Evolutionary conservation across 2,113 vertebrate species (phyloP), one percentile per base, ranked within the genome.

Genomic region (Tretioscincus oriximinensis): DNA sequence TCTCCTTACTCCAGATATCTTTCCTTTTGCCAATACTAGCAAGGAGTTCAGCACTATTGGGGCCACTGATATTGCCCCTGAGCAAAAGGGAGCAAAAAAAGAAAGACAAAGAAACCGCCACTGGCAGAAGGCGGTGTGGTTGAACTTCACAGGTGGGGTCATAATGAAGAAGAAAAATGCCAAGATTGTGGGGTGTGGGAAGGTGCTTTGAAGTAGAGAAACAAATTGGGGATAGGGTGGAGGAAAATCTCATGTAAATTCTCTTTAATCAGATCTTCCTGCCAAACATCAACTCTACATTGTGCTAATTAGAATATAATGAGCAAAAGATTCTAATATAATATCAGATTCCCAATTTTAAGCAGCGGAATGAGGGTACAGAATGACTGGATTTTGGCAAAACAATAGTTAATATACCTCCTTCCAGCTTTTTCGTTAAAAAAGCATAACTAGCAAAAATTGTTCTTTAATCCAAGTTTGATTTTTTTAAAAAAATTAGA

Each of bases 1-100:
- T 83, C 79, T 80, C 83, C 73, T 76, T 9, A 29, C 24, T 35
- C 87, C 86, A 86, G 88, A 74, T 78, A 83, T 83, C 84, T 71
- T 65, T 45, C 60, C 47, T 83, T 81, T 61, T 81, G 86, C 85
- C 86, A 88, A 20, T 58, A 74, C 35, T 21, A 61, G 35, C 54
- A 61, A 74, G 20, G 11, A 10, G 9, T 28, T 76, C 16, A 14
- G 54, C 18, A 16, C 35, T 76, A 28, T 7, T 58, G 51, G 63
- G 29, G 41, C 7, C 77, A 47, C 9, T 2, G 29, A 47, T 29
- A 49, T 11, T n/a, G 88, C 89, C 29, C 58, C 70, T 49, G 67
- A n/a, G 76, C 78, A 83, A 1, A 71, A 41, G 69, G 8, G 29
- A 69, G 51, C 31, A 20, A 28, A 71, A 63, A 29, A 72, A 58